Percentiles rank a stretch among this genome's conserved stretches.
These are phyloP conservation scores for Thymallus thymallus DNA, from an alignment of 2,113 vertebrate species.

Conservation along the genomic window DNA sequence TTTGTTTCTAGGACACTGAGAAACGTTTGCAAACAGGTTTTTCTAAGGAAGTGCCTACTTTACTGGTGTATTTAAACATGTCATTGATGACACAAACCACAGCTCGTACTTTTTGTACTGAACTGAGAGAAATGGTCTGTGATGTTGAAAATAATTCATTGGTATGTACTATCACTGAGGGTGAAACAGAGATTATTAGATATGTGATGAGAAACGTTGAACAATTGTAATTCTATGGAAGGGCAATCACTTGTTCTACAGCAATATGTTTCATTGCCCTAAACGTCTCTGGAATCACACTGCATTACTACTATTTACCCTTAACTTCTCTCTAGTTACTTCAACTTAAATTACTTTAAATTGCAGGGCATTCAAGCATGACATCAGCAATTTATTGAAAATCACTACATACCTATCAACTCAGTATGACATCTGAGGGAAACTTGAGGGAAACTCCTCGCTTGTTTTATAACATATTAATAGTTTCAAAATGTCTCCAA, in stretches of 20 bases:
- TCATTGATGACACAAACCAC: background rate
- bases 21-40: background rate
- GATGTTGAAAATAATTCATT: background rate
- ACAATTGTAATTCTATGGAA: background rate
- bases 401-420: too few species aligned
- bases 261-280: background rate
- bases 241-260: background rate
- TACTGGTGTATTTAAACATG: constrained; percentile 1
- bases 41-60: constrained; percentile 30
- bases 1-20: background rate
- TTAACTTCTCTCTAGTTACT: too few species aligned
- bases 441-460: too few species aligned
- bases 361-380: too few species aligned
- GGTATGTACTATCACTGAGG: background rate
- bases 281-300: background rate
- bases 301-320: too few species aligned
- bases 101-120: background rate
- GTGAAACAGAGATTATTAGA: background rate
- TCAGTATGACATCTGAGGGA: too few species aligned
- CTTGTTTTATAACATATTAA: too few species aligned
- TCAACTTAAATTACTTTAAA: too few species aligned
- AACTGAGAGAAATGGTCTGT: background rate
- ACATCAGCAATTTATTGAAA: too few species aligned
- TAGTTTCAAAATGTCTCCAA: too few species aligned
- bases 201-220: background rate